Evolutionary conservation across 1,140 invertebrate species (phyloP).

Genomic region (Camponotus vicinus): DNA sequence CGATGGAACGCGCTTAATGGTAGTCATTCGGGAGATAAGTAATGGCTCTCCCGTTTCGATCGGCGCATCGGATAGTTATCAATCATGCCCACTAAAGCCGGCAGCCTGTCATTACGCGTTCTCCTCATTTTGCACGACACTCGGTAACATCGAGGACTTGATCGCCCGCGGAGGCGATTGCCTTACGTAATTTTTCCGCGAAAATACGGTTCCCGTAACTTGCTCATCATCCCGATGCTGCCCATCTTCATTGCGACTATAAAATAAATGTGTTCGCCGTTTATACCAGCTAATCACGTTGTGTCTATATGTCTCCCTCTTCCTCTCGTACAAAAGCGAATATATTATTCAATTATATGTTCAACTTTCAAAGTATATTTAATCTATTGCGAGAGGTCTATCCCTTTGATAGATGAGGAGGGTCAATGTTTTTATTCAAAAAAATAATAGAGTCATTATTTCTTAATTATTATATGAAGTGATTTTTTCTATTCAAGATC

Average conservation of each 20-base stretch:
- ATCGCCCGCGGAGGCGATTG: slow-evolving; percentile 54
- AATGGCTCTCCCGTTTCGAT: slow-evolving; percentile 83
- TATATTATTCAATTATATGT: neutral
- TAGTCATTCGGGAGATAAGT: slow-evolving; percentile 81
- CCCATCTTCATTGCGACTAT: neutral
- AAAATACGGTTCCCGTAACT: slow-evolving; percentile 34
- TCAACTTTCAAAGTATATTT: neutral
- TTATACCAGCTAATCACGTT: slow-evolving; percentile 15
- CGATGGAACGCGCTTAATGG: slow-evolving; percentile 77
- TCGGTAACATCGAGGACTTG: slow-evolving; percentile 37
- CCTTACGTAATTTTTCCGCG: slow-evolving; percentile 62
- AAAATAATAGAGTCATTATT: slow-evolving; percentile 4
- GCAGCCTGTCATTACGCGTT: slow-evolving; percentile 80
- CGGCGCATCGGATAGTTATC: slow-evolving; percentile 81
- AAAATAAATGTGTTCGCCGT: neutral
- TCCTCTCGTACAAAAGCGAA: neutral
- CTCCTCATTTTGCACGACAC: slow-evolving; percentile 74
- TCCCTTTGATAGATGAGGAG: neutral
- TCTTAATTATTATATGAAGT: neutral
- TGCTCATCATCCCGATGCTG: slow-evolving; percentile 23
- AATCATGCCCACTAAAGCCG: slow-evolving; percentile 72
- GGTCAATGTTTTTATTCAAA: neutral
- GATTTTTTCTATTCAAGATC: neutral
- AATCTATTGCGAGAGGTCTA: neutral
- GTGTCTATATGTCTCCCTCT: neutral